These are phyloP conservation scores for Euphydryas editha DNA, from an alignment of 2,888 invertebrate species.

Conservation along the genomic window DNA sequence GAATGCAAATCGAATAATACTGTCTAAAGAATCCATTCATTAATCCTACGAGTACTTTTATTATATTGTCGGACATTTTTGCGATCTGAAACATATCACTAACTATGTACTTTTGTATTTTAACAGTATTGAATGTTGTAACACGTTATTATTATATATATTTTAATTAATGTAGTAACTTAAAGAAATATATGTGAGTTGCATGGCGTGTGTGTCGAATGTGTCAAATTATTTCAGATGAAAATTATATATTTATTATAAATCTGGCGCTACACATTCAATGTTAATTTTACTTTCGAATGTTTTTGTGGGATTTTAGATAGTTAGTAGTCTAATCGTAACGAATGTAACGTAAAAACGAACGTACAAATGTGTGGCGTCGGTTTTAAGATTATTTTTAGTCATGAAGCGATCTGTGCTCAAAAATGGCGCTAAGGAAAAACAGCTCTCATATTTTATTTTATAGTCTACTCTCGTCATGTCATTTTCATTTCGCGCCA, in stretches of 20 bases:
- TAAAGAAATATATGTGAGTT: background rate
- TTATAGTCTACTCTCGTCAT: background rate
- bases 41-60: background rate
- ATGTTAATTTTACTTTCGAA: background rate
- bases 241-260: conserved; percentile 1
- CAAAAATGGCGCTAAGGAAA: background rate
- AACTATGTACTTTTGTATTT: conserved; percentile 27
- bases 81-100: conserved; percentile 40
- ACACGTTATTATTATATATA: conserved; percentile 2
- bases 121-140: conserved; percentile 3
- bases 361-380: background rate
- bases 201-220: conserved; percentile 5
- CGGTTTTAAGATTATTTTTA: background rate
- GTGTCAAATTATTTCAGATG: conserved; percentile 11
- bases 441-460: background rate
- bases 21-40: background rate
- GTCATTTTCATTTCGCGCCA: background rate
- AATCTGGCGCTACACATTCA: background rate
- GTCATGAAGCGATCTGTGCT: background rate
- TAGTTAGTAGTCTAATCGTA: too few species aligned
- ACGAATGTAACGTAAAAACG: too few species aligned
- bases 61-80: conserved; percentile 61
- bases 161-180: background rate
- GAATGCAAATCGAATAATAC: background rate
- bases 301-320: too few species aligned